A percentile compares a stretch with the other conserved stretches of the same genome.
Conservation (phyloP, 2,888 invertebrate species). For the Mesorhabditis sp. region DNA sequence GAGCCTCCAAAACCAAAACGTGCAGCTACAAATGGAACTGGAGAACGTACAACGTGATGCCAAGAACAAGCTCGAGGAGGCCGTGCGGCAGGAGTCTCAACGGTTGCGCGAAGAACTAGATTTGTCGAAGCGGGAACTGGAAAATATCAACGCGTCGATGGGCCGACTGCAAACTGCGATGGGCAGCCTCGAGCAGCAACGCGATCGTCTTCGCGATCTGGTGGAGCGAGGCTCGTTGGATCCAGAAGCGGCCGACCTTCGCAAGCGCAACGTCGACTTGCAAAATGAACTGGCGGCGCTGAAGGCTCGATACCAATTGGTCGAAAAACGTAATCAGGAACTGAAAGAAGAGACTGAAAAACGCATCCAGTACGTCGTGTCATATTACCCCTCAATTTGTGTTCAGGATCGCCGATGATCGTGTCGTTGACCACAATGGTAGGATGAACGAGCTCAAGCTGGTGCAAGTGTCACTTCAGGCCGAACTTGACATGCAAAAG, state of each 20-base stretch:
- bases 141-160: background rate
- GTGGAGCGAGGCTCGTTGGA: slow-evolving; percentile 1
- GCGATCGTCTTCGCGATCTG: background rate
- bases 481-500: background rate
- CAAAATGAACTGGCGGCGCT: background rate
- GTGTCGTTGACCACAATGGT: slow-evolving; percentile 1
- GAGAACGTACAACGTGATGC: background rate
- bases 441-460: background rate
- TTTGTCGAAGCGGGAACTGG: background rate
- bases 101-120: background rate
- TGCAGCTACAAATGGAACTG: background rate
- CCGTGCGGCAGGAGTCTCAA: background rate
- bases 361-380: too few relatives aligned
- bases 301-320: slow-evolving; percentile 1
- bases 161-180: background rate
- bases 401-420: background rate
- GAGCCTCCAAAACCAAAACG: background rate
- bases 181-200: background rate
- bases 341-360: background rate
- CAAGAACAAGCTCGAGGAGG: background rate
- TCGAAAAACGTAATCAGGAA: background rate
- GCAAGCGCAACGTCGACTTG: background rate
- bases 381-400: too few relatives aligned
- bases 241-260: background rate
- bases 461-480: background rate